Base-by-base conservation (phyloP, 2,888 invertebrate species). In the Phaedon cochleariae region DNA sequence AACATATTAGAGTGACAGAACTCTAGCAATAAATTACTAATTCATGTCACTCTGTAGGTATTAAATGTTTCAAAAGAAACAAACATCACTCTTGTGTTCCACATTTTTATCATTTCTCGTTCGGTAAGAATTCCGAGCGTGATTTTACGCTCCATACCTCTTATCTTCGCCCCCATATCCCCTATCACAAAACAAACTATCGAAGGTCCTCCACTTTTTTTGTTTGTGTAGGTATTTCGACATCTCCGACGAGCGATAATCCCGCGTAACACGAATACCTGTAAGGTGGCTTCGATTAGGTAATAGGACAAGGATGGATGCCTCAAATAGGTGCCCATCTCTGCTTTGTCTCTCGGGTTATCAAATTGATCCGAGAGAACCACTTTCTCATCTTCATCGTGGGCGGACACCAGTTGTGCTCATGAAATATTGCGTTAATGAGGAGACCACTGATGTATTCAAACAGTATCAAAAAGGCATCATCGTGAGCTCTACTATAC, bases 321-420 rank as follows among this genome's bases (percentile, higher is more conserved):
- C 26, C 7, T n/a, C n/a, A n/a, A n/a, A n/a, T n/a, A n/a, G n/a
- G n/a, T 45, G 41, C 45, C 18, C 57, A 26, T 57, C 29, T 31
- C 21, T 20, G 45, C 45, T 26, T 45, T 57, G 45, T 57, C 26
- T 26, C 26, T 26, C 4, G 26, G 26, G 26, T 7, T 3, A 26
- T 7, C 26, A 5, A 7, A 26, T 26, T 3, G 26, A 5, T 45
- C 18, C 57, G 57, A 57, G 26, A 55, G 20, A 12, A 41, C 17
- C 29, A 57, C 57, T 57, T 57, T 57, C 57, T 57, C 57, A 57
- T 57, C 57, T 45, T 57, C 45, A 37, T 54, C 54, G 41, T 15
- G 41, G 15, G 41, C 41, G 41, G 6, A 15, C 15, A 6, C 6
- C 41, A 15, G 41, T 41, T 41, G 41, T 15, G 41, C 41, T 15